A percentile compares a stretch with the other conserved stretches of the same genome.
phyloP scores from a whole-genome alignment of 2,113 vertebrate species.

The Struthio camelus region DNA sequence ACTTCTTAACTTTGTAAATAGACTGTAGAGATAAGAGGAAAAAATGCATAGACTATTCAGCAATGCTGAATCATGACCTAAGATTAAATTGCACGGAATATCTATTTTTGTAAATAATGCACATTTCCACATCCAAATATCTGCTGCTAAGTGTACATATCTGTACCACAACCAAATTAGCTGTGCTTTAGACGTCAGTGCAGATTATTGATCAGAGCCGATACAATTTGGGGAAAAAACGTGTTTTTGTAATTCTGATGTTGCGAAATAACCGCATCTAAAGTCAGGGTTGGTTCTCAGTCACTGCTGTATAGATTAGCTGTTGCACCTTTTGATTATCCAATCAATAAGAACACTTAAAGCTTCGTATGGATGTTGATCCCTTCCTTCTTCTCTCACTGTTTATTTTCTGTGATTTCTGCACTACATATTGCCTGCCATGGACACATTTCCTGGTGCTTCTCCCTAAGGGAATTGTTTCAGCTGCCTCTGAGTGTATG shows the following conservation, averaged over 20 bases:
- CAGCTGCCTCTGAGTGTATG: slow-evolving; percentile 75
- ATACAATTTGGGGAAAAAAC: neutral
- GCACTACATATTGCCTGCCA: slow-evolving; percentile 57
- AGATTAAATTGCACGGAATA: neutral
- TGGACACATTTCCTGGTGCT: slow-evolving; percentile 73
- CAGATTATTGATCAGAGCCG: neutral
- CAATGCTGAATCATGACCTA: neutral
- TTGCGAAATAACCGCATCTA: neutral
- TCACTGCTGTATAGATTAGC: neutral
- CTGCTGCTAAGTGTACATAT: neutral
- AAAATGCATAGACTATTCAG: neutral
- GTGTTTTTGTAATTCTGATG: neutral
- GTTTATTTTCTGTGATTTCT: slow-evolving; percentile 42
- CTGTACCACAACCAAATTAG: neutral
- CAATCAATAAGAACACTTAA: slow-evolving; percentile 31
- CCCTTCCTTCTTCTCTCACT: neutral
- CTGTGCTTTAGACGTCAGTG: neutral
- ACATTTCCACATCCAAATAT: neutral
- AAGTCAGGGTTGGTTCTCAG: neutral
- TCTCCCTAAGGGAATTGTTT: slow-evolving; percentile 75
- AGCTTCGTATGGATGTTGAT: slow-evolving; percentile 62
- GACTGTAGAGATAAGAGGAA: neutral
- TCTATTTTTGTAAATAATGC: neutral
- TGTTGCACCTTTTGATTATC: slow-evolving; percentile 1
- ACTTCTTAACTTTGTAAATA: neutral